These are phyloP conservation scores for Polyodon spathula DNA, from an alignment of 2,113 vertebrate genomes.

Conservation along the genomic window DNA sequence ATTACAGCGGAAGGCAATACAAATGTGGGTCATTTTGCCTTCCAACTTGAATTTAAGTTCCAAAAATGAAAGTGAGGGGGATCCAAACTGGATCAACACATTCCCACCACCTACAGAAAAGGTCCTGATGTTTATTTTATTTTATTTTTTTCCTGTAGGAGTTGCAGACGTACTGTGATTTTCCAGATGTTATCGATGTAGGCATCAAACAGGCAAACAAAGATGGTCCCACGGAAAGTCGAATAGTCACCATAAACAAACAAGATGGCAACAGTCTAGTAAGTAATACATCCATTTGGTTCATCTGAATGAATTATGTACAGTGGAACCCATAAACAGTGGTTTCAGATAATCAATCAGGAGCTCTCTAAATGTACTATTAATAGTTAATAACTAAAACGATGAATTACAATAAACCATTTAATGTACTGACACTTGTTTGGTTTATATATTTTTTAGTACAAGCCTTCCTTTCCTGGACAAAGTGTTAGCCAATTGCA, in stretches of 20 bases:
- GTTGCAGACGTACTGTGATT: constrained; percentile 87
- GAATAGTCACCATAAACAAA: constrained; percentile 86
- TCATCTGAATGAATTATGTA: neutral
- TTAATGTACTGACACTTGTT: too few species aligned
- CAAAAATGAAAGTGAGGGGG: too few species aligned
- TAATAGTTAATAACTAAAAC: neutral
- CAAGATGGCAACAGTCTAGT: constrained; percentile 87
- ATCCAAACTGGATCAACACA: too few species aligned
- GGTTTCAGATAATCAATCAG: neutral
- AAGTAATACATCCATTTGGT: constrained; percentile 19
- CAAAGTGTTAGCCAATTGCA: too few species aligned
- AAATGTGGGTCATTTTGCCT: too few species aligned
- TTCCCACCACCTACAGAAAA: too few species aligned
- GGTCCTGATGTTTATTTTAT: neutral
- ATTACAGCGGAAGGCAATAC: too few species aligned
- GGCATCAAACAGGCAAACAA: constrained; percentile 87
- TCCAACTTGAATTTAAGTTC: too few species aligned
- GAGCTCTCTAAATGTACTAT: neutral
- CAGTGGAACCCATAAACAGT: neutral
- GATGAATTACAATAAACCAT: too few species aligned
- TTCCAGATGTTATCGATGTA: constrained; percentile 90
- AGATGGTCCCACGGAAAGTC: constrained; percentile 78
- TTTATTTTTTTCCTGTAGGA: constrained; percentile 52
- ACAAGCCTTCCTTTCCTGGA: too few species aligned
- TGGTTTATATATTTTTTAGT: too few species aligned